Evolutionary conservation across 2,113 vertebrate species (phyloP).

Genomic region (Polypterus senegalus): DNA sequence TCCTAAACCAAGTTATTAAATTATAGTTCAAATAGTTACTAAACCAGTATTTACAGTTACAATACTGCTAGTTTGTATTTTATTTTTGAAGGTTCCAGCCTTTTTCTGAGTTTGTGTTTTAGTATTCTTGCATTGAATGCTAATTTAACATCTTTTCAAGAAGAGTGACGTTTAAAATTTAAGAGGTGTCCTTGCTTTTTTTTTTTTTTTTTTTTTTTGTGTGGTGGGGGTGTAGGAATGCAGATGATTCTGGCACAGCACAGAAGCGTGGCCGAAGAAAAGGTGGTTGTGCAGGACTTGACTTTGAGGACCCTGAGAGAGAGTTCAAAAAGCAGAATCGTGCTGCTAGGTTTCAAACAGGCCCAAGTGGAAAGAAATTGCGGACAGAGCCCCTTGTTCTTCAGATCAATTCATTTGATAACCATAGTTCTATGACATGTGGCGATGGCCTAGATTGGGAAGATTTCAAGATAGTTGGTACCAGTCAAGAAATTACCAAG

Average conservation of each 20-base stretch:
- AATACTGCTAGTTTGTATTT: no score
- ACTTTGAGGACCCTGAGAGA: slow-evolving; percentile 72
- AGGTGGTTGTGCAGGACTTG: slow-evolving; percentile 53
- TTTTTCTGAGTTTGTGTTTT: no score
- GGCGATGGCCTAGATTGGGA: slow-evolving; percentile 73
- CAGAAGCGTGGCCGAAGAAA: slow-evolving; percentile 48
- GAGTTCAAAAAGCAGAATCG: slow-evolving; percentile 79
- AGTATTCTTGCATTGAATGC: no score
- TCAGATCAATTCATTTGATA: slow-evolving; percentile 57
- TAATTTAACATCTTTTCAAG: no score
- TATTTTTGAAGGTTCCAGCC: no score
- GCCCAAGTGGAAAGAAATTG: slow-evolving; percentile 41
- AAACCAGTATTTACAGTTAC: no score
- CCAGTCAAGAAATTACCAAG: slow-evolving; percentile 77
- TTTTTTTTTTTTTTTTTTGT: not conserved
- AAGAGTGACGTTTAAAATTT: not conserved
- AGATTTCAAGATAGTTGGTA: slow-evolving; percentile 76
- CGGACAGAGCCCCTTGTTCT: slow-evolving; percentile 74
- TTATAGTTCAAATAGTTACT: no score
- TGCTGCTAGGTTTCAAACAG: slow-evolving; percentile 72
- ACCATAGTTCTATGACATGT: slow-evolving; percentile 29
- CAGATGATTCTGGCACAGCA: slow-evolving; percentile 39
- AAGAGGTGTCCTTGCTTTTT: not conserved
- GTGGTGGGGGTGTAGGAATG: slow-evolving; percentile 28
- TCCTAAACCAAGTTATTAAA: no score